phyloP scores from a whole-genome alignment of 2,888 invertebrate species.

The Morpho helenor region DNA sequence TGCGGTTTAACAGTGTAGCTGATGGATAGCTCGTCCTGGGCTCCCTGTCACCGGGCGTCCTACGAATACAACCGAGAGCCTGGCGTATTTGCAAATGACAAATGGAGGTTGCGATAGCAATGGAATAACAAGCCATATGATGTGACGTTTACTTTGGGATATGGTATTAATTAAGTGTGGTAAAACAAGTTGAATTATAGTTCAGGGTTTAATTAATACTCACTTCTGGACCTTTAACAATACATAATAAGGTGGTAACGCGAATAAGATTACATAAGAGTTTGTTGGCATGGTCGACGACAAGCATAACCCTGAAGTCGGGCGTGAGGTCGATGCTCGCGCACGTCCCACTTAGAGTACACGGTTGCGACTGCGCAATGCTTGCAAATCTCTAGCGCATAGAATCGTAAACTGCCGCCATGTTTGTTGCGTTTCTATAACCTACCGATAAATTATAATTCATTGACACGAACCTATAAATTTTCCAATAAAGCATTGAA shows the following conservation, averaged over 20 bases:
- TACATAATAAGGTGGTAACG: slow-evolving; percentile 13
- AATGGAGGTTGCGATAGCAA: no score
- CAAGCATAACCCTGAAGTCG: slow-evolving; percentile 71
- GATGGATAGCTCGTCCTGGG: no score
- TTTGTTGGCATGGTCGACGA: slow-evolving; percentile 33
- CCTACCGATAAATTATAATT: slow-evolving; percentile 16
- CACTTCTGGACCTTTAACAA: no score
- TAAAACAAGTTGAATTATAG: no score
- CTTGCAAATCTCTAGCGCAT: slow-evolving; percentile 63
- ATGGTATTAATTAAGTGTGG: no score
- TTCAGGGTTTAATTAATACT: no score
- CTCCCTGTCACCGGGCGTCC: no score
- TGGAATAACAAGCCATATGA: no score
- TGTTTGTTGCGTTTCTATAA: slow-evolving; percentile 33
- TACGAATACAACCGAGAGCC: no score
- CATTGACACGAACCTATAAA: slow-evolving; percentile 14
- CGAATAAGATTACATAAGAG: slow-evolving; percentile 32
- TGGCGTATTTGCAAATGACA: no score
- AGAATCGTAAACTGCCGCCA: slow-evolving; percentile 36
- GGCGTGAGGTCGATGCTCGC: slow-evolving; percentile 70
- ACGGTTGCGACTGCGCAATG: slow-evolving; percentile 50
- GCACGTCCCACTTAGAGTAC: slow-evolving; percentile 67
- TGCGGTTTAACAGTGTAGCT: no score
- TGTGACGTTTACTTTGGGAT: no score
- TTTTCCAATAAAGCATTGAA: slow-evolving; percentile 11